phyloP scores from a whole-genome alignment of 2,113 vertebrate species.

The Choloepus hoffmanni region DNA sequence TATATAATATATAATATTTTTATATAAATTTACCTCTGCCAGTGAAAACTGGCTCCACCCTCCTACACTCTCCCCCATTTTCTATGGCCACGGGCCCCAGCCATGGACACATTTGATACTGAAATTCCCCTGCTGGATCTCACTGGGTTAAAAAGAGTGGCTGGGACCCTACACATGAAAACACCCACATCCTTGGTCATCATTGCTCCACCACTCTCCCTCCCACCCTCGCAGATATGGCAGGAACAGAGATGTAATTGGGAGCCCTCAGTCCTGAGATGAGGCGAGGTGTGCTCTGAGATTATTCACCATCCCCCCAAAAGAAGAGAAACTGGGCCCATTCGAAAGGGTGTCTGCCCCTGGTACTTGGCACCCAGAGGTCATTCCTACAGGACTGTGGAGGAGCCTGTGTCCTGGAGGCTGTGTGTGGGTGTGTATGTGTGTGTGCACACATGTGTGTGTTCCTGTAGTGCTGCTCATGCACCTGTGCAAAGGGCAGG shows the following conservation, averaged over 20 bases:
- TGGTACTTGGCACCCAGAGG: not conserved
- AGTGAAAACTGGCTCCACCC: not conserved
- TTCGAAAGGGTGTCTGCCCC: not conserved
- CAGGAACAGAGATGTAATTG: slow-evolving; percentile 76
- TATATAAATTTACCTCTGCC: not conserved
- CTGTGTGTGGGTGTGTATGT: slow-evolving; percentile 45
- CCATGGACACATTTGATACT: not conserved
- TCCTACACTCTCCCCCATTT: not conserved
- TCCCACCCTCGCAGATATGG: slow-evolving; percentile 63
- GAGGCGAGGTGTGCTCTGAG: slow-evolving; percentile 12
- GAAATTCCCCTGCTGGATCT: not conserved
- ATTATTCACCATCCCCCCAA: not conserved
- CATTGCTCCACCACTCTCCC: not conserved
- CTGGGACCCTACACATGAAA: slow-evolving; percentile 31
- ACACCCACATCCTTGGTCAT: slow-evolving; percentile 67
- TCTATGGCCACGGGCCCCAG: not conserved
- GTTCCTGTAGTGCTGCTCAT: not conserved
- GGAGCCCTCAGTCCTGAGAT: slow-evolving; percentile 33
- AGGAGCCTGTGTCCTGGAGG: too few relatives aligned
- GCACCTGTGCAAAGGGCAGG: not conserved
- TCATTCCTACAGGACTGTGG: not conserved
- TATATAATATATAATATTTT: too few relatives aligned
- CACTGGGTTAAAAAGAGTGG: slow-evolving; percentile 54
- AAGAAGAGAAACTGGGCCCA: not conserved
- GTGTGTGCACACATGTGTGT: not conserved